Evolutionary conservation across 23 tunicate species (phyloP).

Genomic region (Oikopleura dioica): DNA sequence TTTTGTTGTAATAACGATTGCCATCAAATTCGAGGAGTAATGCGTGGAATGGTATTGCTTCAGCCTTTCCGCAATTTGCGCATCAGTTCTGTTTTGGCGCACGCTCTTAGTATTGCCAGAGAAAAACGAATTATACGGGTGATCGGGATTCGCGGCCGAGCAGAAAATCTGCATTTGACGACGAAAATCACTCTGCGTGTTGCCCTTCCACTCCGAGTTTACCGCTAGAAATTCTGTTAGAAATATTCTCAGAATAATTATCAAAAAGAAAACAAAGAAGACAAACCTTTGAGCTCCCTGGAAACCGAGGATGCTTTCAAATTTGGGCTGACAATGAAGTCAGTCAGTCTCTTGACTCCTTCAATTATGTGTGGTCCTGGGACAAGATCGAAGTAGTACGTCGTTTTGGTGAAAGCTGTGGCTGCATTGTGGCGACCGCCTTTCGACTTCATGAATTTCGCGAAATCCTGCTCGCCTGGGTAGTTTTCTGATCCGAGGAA

Average conservation of each 20-base stretch:
- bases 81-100: background rate
- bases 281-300: background rate
- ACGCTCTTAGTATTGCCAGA: background rate
- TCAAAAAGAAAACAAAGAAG: too few species aligned
- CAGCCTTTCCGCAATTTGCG: background rate
- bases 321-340: background rate
- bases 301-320: background rate
- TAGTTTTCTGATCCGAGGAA: background rate
- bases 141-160: background rate
- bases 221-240: too few species aligned
- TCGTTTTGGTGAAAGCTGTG: background rate
- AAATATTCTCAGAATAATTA: too few species aligned
- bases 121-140: background rate
- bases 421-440: constrained; percentile 10
- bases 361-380: background rate
- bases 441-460: background rate
- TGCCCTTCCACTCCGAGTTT: background rate
- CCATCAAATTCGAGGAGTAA: background rate
- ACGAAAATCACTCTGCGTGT: background rate
- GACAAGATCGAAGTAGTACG: background rate
- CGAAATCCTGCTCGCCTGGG: background rate
- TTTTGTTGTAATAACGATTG: background rate
- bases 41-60: background rate
- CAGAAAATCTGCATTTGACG: background rate
- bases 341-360: background rate